phyloP scores from a whole-genome alignment of 2,113 vertebrate genomes.

The Tympanuchus pallidicinctus region DNA sequence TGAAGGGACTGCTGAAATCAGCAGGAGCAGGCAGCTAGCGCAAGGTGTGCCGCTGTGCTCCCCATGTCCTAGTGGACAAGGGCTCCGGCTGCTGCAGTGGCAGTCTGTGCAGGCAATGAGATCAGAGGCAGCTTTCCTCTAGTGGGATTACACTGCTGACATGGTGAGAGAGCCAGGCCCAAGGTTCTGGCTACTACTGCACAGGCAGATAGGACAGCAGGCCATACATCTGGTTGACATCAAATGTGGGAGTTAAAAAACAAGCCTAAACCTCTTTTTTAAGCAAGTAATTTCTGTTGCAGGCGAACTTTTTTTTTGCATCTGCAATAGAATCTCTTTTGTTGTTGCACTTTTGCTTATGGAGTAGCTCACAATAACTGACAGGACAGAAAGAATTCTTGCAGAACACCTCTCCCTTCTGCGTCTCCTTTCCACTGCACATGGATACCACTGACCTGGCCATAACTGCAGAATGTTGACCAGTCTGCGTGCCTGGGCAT shows the following conservation, averaged over 20 bases:
- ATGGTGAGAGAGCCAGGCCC: neutral
- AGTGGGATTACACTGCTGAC: neutral
- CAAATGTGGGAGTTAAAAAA: accelerated
- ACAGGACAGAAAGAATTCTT: neutral
- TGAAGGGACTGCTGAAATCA: neutral
- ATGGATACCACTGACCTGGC: accelerated
- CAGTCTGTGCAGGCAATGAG: neutral
- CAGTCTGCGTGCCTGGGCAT: neutral
- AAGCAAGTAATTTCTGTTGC: neutral
- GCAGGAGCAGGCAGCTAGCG: accelerated
- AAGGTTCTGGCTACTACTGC: accelerated
- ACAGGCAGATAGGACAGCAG: neutral
- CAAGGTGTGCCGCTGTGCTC: accelerated
- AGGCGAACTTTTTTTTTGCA: neutral
- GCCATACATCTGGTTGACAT: neutral
- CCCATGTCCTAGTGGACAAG: accelerated
- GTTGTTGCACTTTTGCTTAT: neutral
- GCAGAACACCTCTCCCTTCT: neutral
- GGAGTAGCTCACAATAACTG: neutral
- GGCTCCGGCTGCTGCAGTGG: neutral
- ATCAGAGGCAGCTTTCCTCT: neutral
- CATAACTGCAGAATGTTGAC: neutral
- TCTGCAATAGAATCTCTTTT: neutral
- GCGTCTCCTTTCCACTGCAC: neutral
- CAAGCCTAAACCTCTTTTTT: neutral